Evolutionary conservation across 2,113 vertebrate genomes (phyloP).

Genomic region (Cercopithecus mona): DNA sequence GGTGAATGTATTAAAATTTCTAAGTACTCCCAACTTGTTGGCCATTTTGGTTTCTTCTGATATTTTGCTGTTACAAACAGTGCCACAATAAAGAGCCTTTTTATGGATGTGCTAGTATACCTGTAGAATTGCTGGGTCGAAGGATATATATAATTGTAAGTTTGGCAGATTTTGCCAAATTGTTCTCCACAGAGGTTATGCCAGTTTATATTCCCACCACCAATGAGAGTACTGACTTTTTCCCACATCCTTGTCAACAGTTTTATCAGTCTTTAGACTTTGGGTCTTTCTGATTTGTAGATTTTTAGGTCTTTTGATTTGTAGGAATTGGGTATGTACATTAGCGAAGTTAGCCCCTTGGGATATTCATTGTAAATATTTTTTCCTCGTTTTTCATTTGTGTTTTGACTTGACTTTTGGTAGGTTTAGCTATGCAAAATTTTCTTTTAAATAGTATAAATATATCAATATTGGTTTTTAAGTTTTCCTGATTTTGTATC

Average conservation of each 20-base stretch:
- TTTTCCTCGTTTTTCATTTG: neutral
- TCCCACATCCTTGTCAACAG: neutral
- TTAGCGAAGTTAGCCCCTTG: neutral
- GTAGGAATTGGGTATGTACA: neutral
- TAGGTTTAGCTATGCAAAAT: neutral
- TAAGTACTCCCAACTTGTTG: neutral
- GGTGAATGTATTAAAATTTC: neutral
- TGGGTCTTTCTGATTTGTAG: neutral
- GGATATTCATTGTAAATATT: neutral
- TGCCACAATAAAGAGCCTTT: neutral
- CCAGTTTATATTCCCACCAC: neutral
- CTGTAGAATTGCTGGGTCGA: neutral
- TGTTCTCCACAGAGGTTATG: neutral
- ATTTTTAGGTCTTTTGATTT: neutral
- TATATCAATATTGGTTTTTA: neutral
- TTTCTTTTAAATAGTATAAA: neutral
- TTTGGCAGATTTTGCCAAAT: neutral
- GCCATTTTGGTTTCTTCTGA: neutral
- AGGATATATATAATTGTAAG: neutral
- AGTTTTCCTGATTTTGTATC: neutral
- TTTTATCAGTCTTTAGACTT: constrained; percentile 4
- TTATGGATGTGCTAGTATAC: neutral
- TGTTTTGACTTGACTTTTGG: neutral
- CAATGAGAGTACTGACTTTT: neutral
- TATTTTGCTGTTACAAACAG: neutral